phyloP scores from a whole-genome alignment of 2,888 invertebrate genomes.

The Melieria omissa region DNA sequence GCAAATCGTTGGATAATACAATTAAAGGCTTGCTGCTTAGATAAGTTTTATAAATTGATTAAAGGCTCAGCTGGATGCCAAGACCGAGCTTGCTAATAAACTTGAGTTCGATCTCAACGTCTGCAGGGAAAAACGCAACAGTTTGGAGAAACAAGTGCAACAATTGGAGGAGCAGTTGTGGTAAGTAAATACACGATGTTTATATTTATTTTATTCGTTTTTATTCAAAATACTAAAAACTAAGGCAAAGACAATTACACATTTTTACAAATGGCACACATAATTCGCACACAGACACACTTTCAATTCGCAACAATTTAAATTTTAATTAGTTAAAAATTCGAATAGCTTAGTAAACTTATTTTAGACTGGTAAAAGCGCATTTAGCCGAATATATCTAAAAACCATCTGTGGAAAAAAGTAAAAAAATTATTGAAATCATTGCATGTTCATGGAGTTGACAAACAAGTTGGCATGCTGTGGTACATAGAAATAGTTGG shows the following conservation, averaged over 20 bases:
- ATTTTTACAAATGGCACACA: slow-evolving; percentile 30
- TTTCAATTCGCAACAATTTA: slow-evolving; percentile 4
- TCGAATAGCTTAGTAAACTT: background rate
- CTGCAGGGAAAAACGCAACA: slow-evolving; percentile 70
- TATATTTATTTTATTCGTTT: slow-evolving; percentile 5
- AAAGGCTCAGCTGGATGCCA: slow-evolving; percentile 75
- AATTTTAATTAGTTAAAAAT: slow-evolving; percentile 13
- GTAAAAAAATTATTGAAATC: slow-evolving; percentile 40
- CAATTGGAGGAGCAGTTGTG: slow-evolving; percentile 72
- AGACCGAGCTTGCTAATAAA: slow-evolving; percentile 75
- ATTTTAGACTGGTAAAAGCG: background rate
- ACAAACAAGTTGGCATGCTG: slow-evolving; percentile 12
- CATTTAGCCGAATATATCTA: slow-evolving; percentile 62
- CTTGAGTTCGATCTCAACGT: slow-evolving; percentile 75
- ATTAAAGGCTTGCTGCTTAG: background rate
- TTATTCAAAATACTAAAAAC: background rate
- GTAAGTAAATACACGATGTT: slow-evolving; percentile 55
- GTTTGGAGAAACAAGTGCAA: slow-evolving; percentile 70
- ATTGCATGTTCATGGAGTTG: background rate
- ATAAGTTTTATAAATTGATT: slow-evolving; percentile 33
- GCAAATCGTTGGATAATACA: background rate
- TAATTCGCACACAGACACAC: slow-evolving; percentile 20
- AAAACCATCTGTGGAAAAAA: slow-evolving; percentile 60
- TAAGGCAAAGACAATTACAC: background rate
- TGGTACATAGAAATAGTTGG: slow-evolving; percentile 4